These are phyloP conservation scores for Netelia inedita DNA, from an alignment of 2,888 invertebrate genomes.

Conservation along the genomic window DNA sequence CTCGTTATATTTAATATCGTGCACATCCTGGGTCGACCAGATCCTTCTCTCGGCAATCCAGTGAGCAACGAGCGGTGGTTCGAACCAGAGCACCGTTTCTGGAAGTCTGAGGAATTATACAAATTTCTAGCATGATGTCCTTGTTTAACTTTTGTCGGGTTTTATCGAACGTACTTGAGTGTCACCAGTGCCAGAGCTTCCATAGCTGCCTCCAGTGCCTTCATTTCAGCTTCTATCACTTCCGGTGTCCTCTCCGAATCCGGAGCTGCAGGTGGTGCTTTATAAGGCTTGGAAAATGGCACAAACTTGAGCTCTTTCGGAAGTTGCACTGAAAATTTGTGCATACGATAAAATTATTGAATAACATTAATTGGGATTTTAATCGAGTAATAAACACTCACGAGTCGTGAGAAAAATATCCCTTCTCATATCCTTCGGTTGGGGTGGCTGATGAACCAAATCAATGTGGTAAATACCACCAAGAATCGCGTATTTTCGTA, in stretches of 20 bases:
- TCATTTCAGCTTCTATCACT: conserved; percentile 93
- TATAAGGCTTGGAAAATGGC: conserved; percentile 89
- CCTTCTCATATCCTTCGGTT: conserved; percentile 88
- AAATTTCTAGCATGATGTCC: conserved; percentile 1
- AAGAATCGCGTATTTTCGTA: conserved; percentile 91
- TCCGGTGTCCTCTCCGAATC: conserved; percentile 91
- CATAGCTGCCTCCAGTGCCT: conserved; percentile 90
- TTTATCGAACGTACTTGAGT: conserved; percentile 88
- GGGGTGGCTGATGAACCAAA: conserved; percentile 91
- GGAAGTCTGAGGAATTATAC: conserved; percentile 86
- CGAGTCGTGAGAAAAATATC: conserved; percentile 87
- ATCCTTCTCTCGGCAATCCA: conserved; percentile 87
- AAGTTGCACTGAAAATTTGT: conserved; percentile 85
- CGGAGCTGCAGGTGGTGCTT: conserved; percentile 89
- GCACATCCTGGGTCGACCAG: conserved; percentile 91
- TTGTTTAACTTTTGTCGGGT: conserved; percentile 21
- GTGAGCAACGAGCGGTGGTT: conserved; percentile 91
- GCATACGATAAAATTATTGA: conserved; percentile 3
- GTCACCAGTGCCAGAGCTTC: conserved; percentile 90
- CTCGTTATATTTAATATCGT: conserved; percentile 94
- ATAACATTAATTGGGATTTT: not conserved
- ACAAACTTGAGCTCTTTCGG: conserved; percentile 88
- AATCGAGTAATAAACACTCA: conserved; percentile 82
- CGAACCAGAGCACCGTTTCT: conserved; percentile 91
- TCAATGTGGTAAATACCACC: conserved; percentile 92